A percentile compares a stretch with the other conserved stretches of the same genome.
phyloP scores from a whole-genome alignment of 2,888 invertebrate species.

The Drosophila barbarae region DNA sequence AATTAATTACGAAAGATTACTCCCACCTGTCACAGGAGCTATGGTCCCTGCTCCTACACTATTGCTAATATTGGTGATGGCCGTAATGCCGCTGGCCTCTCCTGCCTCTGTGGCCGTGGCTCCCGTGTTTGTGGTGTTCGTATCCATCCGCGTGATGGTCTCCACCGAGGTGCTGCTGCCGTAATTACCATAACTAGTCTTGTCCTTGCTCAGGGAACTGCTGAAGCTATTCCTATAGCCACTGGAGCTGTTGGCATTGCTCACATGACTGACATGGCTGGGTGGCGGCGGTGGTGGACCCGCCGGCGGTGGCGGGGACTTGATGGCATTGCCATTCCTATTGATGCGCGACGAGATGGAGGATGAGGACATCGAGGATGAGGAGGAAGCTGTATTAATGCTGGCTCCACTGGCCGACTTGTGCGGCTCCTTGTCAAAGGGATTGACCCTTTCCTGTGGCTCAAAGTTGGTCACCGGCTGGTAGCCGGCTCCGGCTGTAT shows the following conservation, averaged over 20 bases:
- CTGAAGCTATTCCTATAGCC: slow-evolving; percentile 72
- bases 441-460: slow-evolving; percentile 79
- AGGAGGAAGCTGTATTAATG: slow-evolving; percentile 61
- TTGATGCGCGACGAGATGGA: slow-evolving; percentile 76
- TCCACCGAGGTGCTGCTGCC: slow-evolving; percentile 75
- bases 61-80: slow-evolving; percentile 55
- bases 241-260: slow-evolving; percentile 56
- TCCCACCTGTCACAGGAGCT: background rate
- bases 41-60: slow-evolving; percentile 28
- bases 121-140: slow-evolving; percentile 69
- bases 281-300: slow-evolving; percentile 76
- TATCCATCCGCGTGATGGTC: slow-evolving; percentile 77
- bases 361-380: slow-evolving; percentile 73
- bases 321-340: slow-evolving; percentile 72
- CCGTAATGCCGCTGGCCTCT: slow-evolving; percentile 59
- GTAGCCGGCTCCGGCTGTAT: slow-evolving; percentile 50
- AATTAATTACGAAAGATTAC: background rate
- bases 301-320: slow-evolving; percentile 74
- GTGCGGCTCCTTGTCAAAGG: slow-evolving; percentile 78
- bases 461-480: slow-evolving; percentile 79
- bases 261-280: slow-evolving; percentile 42
- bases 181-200: slow-evolving; percentile 70
- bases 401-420: slow-evolving; percentile 61
- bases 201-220: slow-evolving; percentile 62
- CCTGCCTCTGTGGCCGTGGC: slow-evolving; percentile 58